Percentiles rank a stretch among this genome's conserved stretches.
Conservation (phyloP, 1,140 invertebrate genomes). For the Nasonia longicornis region DNA sequence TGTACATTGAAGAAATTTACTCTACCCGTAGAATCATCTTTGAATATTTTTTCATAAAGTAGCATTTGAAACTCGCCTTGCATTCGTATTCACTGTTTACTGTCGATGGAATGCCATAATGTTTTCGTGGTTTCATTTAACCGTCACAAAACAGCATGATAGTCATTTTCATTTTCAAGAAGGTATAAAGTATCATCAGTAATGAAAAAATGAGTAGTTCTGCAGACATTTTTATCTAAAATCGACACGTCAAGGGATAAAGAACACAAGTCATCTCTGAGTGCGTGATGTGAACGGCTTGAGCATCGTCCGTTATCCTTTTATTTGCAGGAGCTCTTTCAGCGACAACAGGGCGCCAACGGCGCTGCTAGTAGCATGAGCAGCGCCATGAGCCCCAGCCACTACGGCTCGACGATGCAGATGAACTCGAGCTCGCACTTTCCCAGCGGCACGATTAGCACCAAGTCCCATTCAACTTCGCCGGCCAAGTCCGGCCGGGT, state of each 20-base stretch:
- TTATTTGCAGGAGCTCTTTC: constrained; percentile 81
- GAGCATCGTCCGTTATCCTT: constrained; percentile 59
- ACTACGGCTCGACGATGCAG: constrained; percentile 75
- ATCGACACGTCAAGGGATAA: not conserved
- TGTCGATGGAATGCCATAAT: no score
- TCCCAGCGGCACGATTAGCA: constrained; percentile 63
- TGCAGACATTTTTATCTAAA: no score
- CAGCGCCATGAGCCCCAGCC: constrained; percentile 47
- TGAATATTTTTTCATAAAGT: no score
- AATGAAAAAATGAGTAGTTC: no score
- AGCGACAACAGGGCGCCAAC: constrained; percentile 76
- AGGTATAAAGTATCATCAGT: not conserved
- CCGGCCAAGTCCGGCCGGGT: constrained; percentile 79
- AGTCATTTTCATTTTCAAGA: no score
- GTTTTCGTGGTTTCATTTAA: no score
- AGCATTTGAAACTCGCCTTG: no score
- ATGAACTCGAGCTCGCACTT: constrained; percentile 75
- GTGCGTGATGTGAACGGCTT: constrained; percentile 28
- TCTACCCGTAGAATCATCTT: no score
- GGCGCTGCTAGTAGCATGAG: constrained; percentile 41
- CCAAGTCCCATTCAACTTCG: constrained; percentile 75
- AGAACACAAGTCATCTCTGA: constrained; percentile 10
- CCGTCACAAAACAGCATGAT: no score
- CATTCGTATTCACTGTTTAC: no score
- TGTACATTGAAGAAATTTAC: no score